phyloP scores from a whole-genome alignment of 2,888 invertebrate species.

The Nowickia ferox region DNA sequence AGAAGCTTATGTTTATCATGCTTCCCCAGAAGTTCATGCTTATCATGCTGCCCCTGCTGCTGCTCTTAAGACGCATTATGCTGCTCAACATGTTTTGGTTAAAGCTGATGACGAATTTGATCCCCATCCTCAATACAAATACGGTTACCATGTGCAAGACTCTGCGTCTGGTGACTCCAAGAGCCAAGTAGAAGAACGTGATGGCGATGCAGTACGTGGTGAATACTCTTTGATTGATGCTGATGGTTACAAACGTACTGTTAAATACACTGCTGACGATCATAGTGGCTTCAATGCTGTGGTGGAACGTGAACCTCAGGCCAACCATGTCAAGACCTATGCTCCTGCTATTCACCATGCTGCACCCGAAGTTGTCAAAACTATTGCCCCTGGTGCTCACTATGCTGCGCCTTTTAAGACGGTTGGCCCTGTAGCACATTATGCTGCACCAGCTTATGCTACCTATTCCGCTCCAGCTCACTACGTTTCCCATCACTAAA shows the following conservation, averaged over 20 bases:
- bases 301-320: too few species aligned
- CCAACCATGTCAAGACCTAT: conserved; percentile 69
- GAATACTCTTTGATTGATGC: conserved; percentile 81
- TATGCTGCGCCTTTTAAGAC: conserved; percentile 51
- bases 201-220: conserved; percentile 81
- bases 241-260: conserved; percentile 79
- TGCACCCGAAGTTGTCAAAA: conserved; percentile 72
- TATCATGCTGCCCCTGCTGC: conserved; percentile 66
- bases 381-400: conserved; percentile 71
- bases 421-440: conserved; percentile 73
- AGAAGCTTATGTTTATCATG: conserved; percentile 2
- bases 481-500: conserved; percentile 58
- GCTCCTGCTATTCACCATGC: conserved; percentile 76
- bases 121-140: too few species aligned
- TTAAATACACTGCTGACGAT: conserved; percentile 75
- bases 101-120: conserved; percentile 71
- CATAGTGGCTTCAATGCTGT: conserved; percentile 69
- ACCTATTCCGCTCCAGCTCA: conserved; percentile 1
- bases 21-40: too few species aligned
- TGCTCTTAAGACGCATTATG: conserved; percentile 56
- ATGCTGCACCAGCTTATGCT: conserved; percentile 18
- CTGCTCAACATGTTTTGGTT: conserved; percentile 49
- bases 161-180: conserved; percentile 69
- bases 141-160: too few species aligned
- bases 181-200: conserved; percentile 80